A percentile compares a stretch with the other conserved stretches of the same genome.
phyloP scores from a whole-genome alignment of 2,888 invertebrate genomes.

The Acleris laterana region DNA sequence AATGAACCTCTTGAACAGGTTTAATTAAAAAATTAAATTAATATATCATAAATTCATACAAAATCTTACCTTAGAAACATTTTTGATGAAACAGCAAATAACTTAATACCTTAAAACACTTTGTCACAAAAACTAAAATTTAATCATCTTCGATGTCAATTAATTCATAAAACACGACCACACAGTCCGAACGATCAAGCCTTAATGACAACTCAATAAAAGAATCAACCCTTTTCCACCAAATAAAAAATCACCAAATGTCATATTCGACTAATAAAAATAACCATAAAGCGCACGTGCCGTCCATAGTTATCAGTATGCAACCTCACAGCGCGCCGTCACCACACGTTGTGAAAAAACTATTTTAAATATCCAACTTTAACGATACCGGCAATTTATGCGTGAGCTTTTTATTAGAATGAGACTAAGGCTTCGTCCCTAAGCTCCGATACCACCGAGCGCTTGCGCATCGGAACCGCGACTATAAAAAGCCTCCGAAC shows the following conservation, averaged over 20 bases:
- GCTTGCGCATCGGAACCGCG: constrained; percentile 78
- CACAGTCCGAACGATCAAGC: constrained; percentile 69
- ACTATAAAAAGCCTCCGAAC: constrained; percentile 81
- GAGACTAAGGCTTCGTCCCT: constrained; percentile 79
- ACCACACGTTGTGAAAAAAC: constrained; percentile 61
- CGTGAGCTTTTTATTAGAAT: constrained; percentile 83
- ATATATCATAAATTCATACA: no score
- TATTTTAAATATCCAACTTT: constrained; percentile 63
- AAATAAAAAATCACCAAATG: constrained; percentile 74
- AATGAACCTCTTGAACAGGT: neutral
- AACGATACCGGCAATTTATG: constrained; percentile 76
- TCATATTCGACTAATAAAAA: constrained; percentile 76
- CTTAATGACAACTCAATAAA: constrained; percentile 74
- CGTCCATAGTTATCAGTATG: constrained; percentile 71
- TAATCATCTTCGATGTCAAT: constrained; percentile 55
- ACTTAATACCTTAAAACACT: constrained; percentile 52
- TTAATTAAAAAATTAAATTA: neutral
- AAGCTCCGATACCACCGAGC: constrained; percentile 81
- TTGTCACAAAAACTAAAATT: constrained; percentile 52
- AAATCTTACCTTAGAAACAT: constrained; percentile 42
- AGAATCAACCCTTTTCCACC: constrained; percentile 71
- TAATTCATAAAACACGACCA: constrained; percentile 69
- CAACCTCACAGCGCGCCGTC: constrained; percentile 62
- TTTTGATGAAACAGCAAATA: constrained; percentile 37
- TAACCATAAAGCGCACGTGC: constrained; percentile 77